A percentile compares a stretch with the other conserved stretches of the same genome.
Conservation (phyloP, 1,140 invertebrate species). For the Trinorchestia longiramus region DNA sequence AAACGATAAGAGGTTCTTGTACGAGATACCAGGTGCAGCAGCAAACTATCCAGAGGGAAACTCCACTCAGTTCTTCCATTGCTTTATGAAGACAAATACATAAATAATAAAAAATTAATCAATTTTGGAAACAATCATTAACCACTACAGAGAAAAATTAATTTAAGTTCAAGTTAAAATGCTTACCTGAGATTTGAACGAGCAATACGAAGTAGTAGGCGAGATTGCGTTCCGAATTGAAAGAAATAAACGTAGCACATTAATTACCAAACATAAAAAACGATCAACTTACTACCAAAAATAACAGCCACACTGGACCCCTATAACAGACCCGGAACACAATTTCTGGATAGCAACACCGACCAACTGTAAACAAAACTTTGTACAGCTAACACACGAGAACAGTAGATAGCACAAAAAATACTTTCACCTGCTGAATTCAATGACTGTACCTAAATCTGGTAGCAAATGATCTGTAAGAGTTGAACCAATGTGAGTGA, state of each 20-base stretch:
- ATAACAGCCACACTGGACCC: background rate
- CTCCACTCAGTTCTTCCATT: background rate
- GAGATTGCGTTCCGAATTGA: background rate
- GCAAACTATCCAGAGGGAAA: background rate
- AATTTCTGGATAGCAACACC: background rate
- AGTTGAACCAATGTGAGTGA: background rate
- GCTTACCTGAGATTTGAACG: background rate
- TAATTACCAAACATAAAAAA: background rate
- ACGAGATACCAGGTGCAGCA: constrained; percentile 2
- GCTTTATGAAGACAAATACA: background rate
- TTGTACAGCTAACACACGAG: background rate
- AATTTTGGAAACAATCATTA: background rate
- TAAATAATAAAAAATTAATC: background rate
- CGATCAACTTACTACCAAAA: background rate
- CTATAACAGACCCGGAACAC: background rate
- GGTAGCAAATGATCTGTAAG: background rate
- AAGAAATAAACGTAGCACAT: background rate
- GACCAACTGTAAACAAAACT: background rate
- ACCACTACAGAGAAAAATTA: background rate
- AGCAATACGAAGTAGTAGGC: background rate
- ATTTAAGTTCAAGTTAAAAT: background rate
- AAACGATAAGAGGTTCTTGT: background rate
- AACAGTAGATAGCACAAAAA: background rate
- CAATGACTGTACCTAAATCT: background rate
- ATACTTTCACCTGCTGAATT: background rate